Base-by-base conservation (phyloP, 1,140 invertebrate genomes). In the Acromyrmex charruanus region DNA sequence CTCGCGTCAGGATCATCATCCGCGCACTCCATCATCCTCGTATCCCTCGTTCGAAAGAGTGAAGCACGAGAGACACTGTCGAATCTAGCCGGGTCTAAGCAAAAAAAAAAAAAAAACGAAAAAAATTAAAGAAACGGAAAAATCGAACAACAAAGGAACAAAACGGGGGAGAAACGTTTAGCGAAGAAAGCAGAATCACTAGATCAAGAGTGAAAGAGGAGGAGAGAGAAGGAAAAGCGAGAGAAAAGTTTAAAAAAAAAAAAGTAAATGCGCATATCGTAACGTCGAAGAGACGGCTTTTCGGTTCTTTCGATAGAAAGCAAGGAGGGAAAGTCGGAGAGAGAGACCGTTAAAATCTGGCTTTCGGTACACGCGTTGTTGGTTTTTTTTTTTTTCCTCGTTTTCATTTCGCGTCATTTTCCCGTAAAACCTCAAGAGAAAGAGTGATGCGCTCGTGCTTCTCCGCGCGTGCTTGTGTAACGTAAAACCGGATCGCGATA, bases 11-110 rank as follows among this genome's bases (percentile, higher is more conserved):
- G 80, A 88, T 75, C 79, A 65, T 87, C 89, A 58, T 4, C 35
- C 65, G 65, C 65, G 55, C 85, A 85, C 87, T 88, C 89, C 85
- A 89, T 88, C 89, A 61, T 58, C 61, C 77, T 91, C 85, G 72
- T 86, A 74, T 84, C 61, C 39, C 53, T 77, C 88, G 74, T 61
- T 84, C 84, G 61, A 74, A 65, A 84, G 65, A 66, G 18, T n/a
- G 7, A 66, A 72, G 10, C 59, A 66, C 68, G 44, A 51, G 59
- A 63, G 63, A 87, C 16, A 59, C 53, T 68, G 31, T 79, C 65
- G 53, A 72, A 44, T 71, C 18, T 55, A 82, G 44, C 25, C 77
- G 71, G 39, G 31, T n/a, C 63, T 77, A 68, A 82, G 5, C 59
- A 10, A 55, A 49, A 53, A 84, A 65, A n/a, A 65, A 59, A 44